phyloP scores from a whole-genome alignment of 2,888 invertebrate genomes.

The Stegophylla sp. region DNA sequence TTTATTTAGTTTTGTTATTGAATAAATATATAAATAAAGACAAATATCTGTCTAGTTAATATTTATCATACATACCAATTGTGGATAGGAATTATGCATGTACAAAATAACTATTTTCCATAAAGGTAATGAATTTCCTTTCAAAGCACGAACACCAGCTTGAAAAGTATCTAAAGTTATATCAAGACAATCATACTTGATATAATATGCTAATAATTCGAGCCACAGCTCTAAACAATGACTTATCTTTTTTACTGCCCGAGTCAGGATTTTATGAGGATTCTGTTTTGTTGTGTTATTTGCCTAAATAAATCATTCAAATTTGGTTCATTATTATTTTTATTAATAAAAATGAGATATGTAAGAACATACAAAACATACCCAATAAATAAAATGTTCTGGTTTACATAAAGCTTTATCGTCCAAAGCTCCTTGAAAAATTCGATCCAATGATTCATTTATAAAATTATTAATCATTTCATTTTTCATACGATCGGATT shows the following conservation, averaged over 20 bases:
- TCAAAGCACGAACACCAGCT: constrained; percentile 23
- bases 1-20: background rate
- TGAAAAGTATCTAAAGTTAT: constrained; percentile 34
- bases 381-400: constrained; percentile 50
- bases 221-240: constrained; percentile 39
- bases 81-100: constrained; percentile 35
- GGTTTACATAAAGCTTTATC: constrained; percentile 33
- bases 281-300: constrained; percentile 33
- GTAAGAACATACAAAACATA: background rate
- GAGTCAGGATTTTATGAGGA: background rate
- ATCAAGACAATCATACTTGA: constrained; percentile 33
- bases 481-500: constrained; percentile 50
- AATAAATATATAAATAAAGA: background rate
- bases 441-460: constrained; percentile 44
- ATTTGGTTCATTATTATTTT: background rate
- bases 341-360: background rate
- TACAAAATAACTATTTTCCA: constrained; percentile 44
- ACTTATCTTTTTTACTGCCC: constrained; percentile 13
- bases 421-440: constrained; percentile 50
- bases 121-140: constrained; percentile 21
- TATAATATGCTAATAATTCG: constrained; percentile 24
- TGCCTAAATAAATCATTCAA: constrained; percentile 19
- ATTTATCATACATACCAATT: constrained; percentile 53
- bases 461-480: constrained; percentile 48
- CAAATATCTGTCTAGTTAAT: too few species aligned